These are phyloP conservation scores for Macrocentrus cingulum DNA, from an alignment of 1,140 invertebrate species.

Conservation along the genomic window DNA sequence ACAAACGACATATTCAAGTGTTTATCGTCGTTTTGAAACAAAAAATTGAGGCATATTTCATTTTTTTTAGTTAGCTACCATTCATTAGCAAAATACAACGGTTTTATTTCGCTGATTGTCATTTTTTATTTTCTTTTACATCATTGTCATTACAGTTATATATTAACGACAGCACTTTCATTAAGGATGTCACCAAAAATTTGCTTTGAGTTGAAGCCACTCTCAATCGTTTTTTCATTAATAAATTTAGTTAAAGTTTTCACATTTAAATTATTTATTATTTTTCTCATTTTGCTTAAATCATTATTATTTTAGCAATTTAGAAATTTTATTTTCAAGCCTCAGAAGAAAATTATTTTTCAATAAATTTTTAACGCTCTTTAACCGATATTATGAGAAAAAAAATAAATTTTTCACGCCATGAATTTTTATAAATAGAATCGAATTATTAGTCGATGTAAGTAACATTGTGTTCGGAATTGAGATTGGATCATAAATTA, in stretches of 20 bases:
- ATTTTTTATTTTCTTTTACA: too few species aligned
- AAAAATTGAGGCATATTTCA: slow-evolving; percentile 5
- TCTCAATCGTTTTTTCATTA: slow-evolving; percentile 26
- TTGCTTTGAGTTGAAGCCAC: slow-evolving; percentile 31
- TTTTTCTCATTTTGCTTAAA: neutral
- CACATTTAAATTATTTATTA: neutral
- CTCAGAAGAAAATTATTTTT: too few species aligned
- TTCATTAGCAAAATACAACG: slow-evolving; percentile 7
- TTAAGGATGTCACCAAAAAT: slow-evolving; percentile 20
- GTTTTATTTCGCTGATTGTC: too few species aligned
- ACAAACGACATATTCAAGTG: slow-evolving; percentile 41
- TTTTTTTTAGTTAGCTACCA: slow-evolving; percentile 9
- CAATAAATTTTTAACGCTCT: neutral
- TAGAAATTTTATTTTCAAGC: neutral
- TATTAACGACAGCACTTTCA: slow-evolving; percentile 17
- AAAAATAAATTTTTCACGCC: too few species aligned
- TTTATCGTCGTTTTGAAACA: slow-evolving; percentile 25
- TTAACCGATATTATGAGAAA: too few species aligned
- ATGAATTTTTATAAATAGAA: too few species aligned
- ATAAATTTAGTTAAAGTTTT: slow-evolving; percentile 4
- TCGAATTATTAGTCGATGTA: too few species aligned
- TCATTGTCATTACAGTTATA: slow-evolving; percentile 27
- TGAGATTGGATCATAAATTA: too few species aligned
- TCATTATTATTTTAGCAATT: neutral
- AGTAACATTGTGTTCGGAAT: too few species aligned